A percentile compares a stretch with the other conserved stretches of the same genome.
Evolutionary conservation across 1,140 invertebrate species (phyloP).

Genomic region (Polypedilum vanderplanki): DNA sequence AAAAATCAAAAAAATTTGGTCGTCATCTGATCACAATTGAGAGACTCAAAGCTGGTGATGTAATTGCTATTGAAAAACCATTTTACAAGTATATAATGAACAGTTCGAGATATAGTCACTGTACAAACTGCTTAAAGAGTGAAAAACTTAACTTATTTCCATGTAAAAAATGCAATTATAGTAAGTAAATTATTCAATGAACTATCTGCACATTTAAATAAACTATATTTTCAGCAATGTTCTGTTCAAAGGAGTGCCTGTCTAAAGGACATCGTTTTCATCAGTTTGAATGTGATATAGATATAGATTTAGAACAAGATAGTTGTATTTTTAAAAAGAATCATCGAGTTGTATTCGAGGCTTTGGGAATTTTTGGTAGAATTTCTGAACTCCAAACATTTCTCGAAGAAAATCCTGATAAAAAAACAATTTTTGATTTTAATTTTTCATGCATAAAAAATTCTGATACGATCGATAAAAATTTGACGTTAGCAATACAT

Average conservation of each 20-base stretch:
- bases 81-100: neutral
- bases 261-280: neutral
- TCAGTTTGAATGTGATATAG: neutral
- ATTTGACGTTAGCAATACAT: neutral
- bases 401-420: neutral
- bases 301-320: neutral
- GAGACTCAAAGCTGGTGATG: neutral
- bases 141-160: neutral
- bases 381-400: neutral
- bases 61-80: constrained; percentile 2
- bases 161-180: neutral
- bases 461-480: neutral
- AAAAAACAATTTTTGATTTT: constrained; percentile 10
- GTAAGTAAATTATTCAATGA: neutral
- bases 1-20: neutral
- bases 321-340: neutral
- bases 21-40: neutral
- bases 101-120: neutral
- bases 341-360: neutral
- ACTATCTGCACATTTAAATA: neutral
- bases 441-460: neutral
- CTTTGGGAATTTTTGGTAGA: constrained; percentile 1
- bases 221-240: constrained; percentile 16
- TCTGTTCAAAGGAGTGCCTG: neutral
- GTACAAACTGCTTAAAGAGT: neutral